phyloP scores from a whole-genome alignment of 2,113 vertebrate genomes.

The Tachysurus fulvidraco region DNA sequence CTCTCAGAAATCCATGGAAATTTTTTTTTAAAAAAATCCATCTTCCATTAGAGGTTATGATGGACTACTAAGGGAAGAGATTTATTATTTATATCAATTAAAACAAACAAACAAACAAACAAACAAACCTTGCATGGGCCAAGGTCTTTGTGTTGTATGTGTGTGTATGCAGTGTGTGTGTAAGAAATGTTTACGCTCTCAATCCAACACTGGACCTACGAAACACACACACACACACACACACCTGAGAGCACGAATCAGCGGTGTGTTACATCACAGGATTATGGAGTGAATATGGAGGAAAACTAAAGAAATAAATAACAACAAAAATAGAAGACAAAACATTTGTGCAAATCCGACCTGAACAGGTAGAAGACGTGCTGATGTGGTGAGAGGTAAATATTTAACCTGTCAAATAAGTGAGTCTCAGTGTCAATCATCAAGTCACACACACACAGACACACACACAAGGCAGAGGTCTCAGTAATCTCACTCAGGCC shows the following conservation, averaged over 20 bases:
- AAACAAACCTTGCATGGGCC: too few species aligned
- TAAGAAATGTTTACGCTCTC: not conserved
- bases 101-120: too few species aligned
- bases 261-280: not conserved
- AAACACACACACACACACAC: not conserved
- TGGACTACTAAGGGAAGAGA: not conserved
- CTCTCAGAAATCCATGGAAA: not conserved
- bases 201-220: not conserved
- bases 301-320: not conserved
- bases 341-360: not conserved
- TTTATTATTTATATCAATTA: fast-evolving
- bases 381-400: not conserved
- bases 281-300: not conserved
- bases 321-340: not conserved
- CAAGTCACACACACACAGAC: not conserved
- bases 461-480: constrained; percentile 11
- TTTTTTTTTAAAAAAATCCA: not conserved
- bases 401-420: not conserved
- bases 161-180: not conserved
- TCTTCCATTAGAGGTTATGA: not conserved
- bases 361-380: not conserved
- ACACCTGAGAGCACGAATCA: not conserved
- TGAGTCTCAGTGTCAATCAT: not conserved
- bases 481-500: constrained; percentile 73
- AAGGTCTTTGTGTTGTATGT: not conserved